These are phyloP conservation scores for Tyrophagus putrescentiae DNA, from an alignment of 1,140 invertebrate species.

Conservation along the genomic window DNA sequence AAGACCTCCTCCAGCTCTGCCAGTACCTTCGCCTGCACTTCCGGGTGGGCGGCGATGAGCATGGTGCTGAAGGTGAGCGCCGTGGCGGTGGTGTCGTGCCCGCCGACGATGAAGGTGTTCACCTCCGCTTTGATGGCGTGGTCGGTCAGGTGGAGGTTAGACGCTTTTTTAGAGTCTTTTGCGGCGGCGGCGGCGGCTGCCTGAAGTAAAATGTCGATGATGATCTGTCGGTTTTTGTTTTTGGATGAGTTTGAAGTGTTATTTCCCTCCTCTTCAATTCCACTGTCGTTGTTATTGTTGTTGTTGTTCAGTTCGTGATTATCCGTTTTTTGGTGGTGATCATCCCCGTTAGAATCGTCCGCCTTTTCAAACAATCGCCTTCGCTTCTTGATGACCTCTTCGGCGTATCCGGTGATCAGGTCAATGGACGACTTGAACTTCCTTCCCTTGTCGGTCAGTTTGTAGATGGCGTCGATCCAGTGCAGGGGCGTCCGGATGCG, in stretches of 20 bases:
- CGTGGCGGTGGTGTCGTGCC: slow-evolving; percentile 42
- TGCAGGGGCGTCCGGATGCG: too few relatives aligned
- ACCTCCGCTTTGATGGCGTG: slow-evolving; percentile 60
- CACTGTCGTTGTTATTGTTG: background rate
- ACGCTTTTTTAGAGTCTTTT: slow-evolving; percentile 43
- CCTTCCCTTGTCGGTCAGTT: too few relatives aligned
- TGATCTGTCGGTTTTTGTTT: background rate
- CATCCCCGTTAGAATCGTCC: too few relatives aligned
- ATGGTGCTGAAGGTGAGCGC: slow-evolving; percentile 45
- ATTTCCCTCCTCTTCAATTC: background rate
- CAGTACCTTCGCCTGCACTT: too few relatives aligned
- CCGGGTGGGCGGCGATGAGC: slow-evolving; percentile 53
- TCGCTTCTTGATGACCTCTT: too few relatives aligned
- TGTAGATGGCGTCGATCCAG: too few relatives aligned
- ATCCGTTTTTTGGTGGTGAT: slow-evolving; percentile 1
- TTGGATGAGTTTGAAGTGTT: background rate
- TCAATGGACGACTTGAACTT: too few relatives aligned
- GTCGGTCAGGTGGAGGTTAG: slow-evolving; percentile 34
- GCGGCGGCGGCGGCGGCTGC: slow-evolving; percentile 65
- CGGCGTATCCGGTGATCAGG: too few relatives aligned
- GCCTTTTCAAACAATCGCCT: too few relatives aligned
- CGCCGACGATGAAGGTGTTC: slow-evolving; percentile 54
- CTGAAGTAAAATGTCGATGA: slow-evolving; percentile 35
- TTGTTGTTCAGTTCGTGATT: background rate
- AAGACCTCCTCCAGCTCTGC: too few relatives aligned